These are phyloP conservation scores for Pyrocoelia pectoralis DNA, from an alignment of 2,888 invertebrate genomes.

Conservation along the genomic window DNA sequence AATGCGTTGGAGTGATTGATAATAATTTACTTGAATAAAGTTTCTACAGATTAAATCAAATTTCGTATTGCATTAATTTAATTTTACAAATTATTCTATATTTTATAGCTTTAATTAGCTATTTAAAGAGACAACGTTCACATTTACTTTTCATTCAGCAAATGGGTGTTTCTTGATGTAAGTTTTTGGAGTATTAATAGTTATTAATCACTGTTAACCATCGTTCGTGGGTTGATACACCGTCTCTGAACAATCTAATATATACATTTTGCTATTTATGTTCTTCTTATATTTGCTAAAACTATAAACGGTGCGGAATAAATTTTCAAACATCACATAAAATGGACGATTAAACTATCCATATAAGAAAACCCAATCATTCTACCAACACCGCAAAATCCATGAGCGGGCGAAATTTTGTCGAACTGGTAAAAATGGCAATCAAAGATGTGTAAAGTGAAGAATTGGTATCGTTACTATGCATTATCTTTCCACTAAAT, in stretches of 20 bases:
- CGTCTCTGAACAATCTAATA: background rate
- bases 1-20: conserved; percentile 37
- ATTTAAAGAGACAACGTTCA: background rate
- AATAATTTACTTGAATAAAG: conserved; percentile 25
- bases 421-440: too few relatives aligned
- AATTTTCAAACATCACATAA: too few relatives aligned
- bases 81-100: conserved; percentile 10
- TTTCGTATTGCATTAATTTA: conserved; percentile 15
- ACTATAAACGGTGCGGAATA: too few relatives aligned
- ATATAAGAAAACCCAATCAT: too few relatives aligned
- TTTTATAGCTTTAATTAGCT: background rate
- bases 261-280: background rate
- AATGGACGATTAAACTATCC: too few relatives aligned
- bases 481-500: too few relatives aligned
- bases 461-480: too few relatives aligned
- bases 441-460: too few relatives aligned
- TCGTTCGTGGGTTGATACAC: conserved; percentile 1
- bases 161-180: background rate
- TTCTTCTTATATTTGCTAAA: background rate
- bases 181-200: background rate
- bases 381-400: too few relatives aligned
- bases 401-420: too few relatives aligned
- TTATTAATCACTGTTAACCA: background rate
- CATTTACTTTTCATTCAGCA: background rate
- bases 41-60: conserved; percentile 23